Evolutionary conservation across 2,113 vertebrate species (phyloP).

Genomic region (Cavia porcellus): DNA sequence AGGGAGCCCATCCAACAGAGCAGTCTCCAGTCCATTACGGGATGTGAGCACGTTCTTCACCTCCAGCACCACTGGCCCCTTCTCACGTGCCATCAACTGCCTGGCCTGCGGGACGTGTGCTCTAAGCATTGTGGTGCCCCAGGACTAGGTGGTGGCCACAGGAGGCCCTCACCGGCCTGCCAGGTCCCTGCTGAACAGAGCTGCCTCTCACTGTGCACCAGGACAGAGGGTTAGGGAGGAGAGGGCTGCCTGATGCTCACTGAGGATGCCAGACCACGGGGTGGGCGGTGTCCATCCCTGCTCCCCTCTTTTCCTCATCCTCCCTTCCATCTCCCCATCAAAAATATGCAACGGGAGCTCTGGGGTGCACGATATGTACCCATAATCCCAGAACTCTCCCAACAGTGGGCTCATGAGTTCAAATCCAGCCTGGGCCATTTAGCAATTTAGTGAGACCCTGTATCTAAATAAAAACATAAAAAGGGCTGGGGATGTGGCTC

Average conservation of each 20-base stretch:
- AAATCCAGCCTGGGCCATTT: not conserved
- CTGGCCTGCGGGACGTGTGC: not conserved
- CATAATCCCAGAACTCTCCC: not conserved
- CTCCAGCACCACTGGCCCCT: slow-evolving; percentile 60
- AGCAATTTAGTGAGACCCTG: not conserved
- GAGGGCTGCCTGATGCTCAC: not conserved
- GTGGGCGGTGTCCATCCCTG: not conserved
- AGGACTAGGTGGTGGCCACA: not conserved
- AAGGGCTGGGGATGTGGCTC: not conserved
- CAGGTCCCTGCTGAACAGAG: not conserved
- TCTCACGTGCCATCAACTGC: slow-evolving; percentile 57
- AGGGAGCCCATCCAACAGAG: slow-evolving; percentile 78
- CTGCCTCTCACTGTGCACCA: not conserved
- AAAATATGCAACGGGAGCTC: no score
- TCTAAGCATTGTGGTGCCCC: not conserved
- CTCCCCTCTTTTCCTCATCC: no score
- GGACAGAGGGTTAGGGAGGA: not conserved
- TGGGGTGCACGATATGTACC: not conserved
- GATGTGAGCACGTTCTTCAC: slow-evolving; percentile 71
- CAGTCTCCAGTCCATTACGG: slow-evolving; percentile 81
- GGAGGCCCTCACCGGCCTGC: not conserved
- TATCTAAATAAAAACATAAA: not conserved
- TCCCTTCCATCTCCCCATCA: no score
- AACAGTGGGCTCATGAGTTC: not conserved
- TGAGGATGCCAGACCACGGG: no score